A percentile compares a stretch with the other conserved stretches of the same genome.
These are phyloP conservation scores for Cheilosia pagana DNA, from an alignment of 2,888 invertebrate species.

Conservation along the genomic window DNA sequence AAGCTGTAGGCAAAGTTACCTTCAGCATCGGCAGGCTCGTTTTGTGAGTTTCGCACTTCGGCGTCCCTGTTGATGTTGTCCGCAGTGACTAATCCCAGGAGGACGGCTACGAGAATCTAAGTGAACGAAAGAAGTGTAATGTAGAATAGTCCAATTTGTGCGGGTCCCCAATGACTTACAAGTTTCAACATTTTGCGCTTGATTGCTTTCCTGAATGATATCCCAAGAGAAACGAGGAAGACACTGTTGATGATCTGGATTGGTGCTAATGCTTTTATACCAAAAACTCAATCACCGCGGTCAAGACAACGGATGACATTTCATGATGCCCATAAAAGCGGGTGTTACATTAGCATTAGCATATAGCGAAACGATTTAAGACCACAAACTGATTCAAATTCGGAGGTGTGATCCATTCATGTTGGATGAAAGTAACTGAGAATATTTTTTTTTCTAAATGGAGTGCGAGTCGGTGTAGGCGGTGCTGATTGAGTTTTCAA, in stretches of 20 bases:
- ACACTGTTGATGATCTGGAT: slow-evolving; percentile 56
- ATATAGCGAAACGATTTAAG: too few species aligned
- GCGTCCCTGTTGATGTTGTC: slow-evolving; percentile 82
- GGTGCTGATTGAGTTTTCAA: too few species aligned
- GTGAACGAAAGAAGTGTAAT: not conserved
- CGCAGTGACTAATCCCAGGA: slow-evolving; percentile 79
- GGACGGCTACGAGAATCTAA: slow-evolving; percentile 75
- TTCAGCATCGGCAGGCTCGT: slow-evolving; percentile 83
- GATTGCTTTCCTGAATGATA: slow-evolving; percentile 33
- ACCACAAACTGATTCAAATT: too few species aligned
- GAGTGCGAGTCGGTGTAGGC: too few species aligned
- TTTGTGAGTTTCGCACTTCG: slow-evolving; percentile 83
- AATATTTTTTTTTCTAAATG: too few species aligned
- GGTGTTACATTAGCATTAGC: too few species aligned
- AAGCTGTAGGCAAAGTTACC: slow-evolving; percentile 83
- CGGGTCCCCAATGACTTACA: slow-evolving; percentile 48
- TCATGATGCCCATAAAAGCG: too few species aligned
- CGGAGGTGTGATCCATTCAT: too few species aligned
- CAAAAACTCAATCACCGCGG: not conserved
- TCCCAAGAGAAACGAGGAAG: slow-evolving; percentile 53
- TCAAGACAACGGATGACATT: not conserved
- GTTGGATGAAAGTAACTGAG: too few species aligned
- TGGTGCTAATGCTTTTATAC: slow-evolving; percentile 64
- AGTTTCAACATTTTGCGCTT: slow-evolving; percentile 60
- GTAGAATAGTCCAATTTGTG: not conserved